Evolutionary conservation across 2,113 vertebrate genomes (phyloP).

Genomic region (Rhodinocichla rosea): DNA sequence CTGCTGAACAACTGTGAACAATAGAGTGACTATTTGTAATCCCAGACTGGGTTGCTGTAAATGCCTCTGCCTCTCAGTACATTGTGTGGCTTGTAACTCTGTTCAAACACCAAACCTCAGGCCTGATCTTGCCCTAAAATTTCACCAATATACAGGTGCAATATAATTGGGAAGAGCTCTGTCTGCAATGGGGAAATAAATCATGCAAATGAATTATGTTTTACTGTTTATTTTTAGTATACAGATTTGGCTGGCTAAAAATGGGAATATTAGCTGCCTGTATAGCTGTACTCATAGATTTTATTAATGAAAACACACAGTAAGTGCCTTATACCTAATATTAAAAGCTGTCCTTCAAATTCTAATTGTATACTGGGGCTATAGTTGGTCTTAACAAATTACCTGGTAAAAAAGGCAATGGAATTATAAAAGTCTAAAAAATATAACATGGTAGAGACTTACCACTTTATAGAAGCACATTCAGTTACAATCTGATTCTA

Average conservation of each 20-base stretch:
- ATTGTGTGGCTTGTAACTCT: neutral
- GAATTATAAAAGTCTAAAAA: neutral
- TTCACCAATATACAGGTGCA: neutral
- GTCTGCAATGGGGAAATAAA: neutral
- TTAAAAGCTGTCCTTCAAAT: neutral
- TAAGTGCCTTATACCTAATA: neutral
- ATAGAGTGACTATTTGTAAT: neutral
- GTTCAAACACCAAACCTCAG: neutral
- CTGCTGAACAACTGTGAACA: neutral
- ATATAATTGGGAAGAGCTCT: neutral
- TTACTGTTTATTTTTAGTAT: neutral
- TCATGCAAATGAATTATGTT: neutral
- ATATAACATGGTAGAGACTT: neutral
- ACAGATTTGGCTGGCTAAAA: neutral
- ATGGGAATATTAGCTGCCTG: neutral
- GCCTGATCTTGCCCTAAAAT: neutral
- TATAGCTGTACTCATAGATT: neutral
- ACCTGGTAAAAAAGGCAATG: neutral
- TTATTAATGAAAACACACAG: neutral
- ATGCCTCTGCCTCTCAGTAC: neutral
- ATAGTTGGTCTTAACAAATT: neutral
- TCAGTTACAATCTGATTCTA: neutral
- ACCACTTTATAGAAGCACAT: neutral
- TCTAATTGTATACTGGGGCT: neutral
- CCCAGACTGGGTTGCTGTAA: neutral